A percentile compares a stretch with the other conserved stretches of the same genome.
These are phyloP conservation scores for Laticauda colubrina DNA, from an alignment of 2,113 vertebrate genomes.

Conservation along the genomic window DNA sequence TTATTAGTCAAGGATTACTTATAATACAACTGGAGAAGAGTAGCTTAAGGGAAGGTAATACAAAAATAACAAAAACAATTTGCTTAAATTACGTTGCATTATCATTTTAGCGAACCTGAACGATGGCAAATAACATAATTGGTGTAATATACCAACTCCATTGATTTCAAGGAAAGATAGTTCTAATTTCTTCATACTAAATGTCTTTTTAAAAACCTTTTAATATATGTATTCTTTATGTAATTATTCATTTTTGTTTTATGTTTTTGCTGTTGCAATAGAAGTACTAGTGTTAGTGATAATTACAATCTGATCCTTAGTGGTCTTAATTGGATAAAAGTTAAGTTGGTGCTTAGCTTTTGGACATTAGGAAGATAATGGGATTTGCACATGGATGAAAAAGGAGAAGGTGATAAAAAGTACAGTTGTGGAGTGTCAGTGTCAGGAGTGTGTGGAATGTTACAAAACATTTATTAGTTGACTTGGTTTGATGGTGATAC, in stretches of 20 bases:
- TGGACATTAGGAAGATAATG: background rate
- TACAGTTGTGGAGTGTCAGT: background rate
- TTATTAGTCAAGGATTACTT: background rate
- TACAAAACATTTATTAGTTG: background rate
- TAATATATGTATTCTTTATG: background rate
- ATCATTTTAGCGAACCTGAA: background rate
- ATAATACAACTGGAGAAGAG: background rate
- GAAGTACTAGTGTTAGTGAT: background rate
- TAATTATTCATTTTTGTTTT: background rate
- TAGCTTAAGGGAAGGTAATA: background rate
- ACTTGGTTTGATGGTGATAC: background rate
- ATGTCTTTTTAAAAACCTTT: background rate
- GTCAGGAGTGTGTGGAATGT: background rate
- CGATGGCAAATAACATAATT: background rate
- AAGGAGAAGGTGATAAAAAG: background rate
- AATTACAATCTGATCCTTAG: background rate
- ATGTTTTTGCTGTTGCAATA: background rate
- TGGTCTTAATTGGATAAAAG: background rate
- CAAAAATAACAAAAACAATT: background rate
- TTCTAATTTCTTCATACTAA: background rate
- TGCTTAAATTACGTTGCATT: background rate
- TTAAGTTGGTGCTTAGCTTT: background rate
- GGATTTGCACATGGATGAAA: background rate
- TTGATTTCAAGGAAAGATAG: background rate
- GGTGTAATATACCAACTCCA: background rate